phyloP scores from a whole-genome alignment of 2,113 vertebrate species.

The Melanostigma gelatinosum region DNA sequence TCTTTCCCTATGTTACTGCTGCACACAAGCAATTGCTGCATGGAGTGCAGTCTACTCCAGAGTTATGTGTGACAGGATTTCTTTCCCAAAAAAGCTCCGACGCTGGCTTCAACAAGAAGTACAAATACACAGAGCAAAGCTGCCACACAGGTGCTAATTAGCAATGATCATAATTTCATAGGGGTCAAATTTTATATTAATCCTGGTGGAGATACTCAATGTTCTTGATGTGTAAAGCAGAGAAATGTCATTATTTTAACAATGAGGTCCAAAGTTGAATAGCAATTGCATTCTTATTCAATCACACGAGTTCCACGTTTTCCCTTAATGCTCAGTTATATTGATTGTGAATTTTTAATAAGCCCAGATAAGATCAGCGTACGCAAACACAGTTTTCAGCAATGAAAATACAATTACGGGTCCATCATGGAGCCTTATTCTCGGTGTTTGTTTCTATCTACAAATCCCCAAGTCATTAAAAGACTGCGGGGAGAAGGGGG shows the following conservation, averaged over 20 bases:
- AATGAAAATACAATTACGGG: conserved; percentile 68
- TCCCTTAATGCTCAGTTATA: conserved; percentile 36
- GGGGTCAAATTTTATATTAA: background rate
- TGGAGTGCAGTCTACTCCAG: background rate
- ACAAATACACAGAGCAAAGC: background rate
- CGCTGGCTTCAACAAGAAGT: background rate
- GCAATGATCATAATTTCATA: background rate
- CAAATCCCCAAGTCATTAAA: conserved; percentile 73
- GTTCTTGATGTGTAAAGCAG: background rate
- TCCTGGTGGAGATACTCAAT: background rate
- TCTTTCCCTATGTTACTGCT: conserved; percentile 23
- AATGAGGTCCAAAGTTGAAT: conserved; percentile 3
- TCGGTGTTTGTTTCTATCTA: conserved; percentile 63
- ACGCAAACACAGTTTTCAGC: conserved; percentile 68
- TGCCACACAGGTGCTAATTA: background rate
- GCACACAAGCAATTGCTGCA: background rate
- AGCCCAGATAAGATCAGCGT: conserved; percentile 52
- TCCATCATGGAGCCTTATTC: conserved; percentile 65
- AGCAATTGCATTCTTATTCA: conserved; percentile 29
- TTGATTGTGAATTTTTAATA: conserved; percentile 67
- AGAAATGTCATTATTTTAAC: background rate
- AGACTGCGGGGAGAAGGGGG: conserved; percentile 49
- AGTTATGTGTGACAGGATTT: background rate
- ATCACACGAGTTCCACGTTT: background rate
- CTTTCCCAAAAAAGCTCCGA: background rate